A percentile compares a stretch with the other conserved stretches of the same genome.
These are phyloP conservation scores for Hoplodrina blanda DNA, from an alignment of 2,888 invertebrate genomes.

Conservation along the genomic window DNA sequence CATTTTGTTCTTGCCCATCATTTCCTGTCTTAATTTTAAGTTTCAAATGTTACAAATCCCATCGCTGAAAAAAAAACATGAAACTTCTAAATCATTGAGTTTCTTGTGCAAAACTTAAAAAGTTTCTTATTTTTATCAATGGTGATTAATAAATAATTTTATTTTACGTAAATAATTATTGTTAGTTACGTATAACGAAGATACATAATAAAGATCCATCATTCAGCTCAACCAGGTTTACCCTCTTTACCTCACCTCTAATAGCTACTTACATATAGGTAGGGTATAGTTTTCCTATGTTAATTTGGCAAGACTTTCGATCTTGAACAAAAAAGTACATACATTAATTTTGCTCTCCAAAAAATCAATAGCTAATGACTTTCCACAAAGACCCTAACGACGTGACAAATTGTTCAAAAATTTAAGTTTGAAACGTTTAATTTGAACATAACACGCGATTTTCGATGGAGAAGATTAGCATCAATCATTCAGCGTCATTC, in stretches of 20 bases:
- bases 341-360: background rate
- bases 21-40: conserved; percentile 1
- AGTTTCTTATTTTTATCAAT: too few relatives aligned
- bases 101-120: too few relatives aligned
- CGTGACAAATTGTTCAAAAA: conserved; percentile 62
- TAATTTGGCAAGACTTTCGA: background rate
- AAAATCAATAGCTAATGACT: conserved; percentile 48
- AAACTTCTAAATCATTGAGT: too few relatives aligned
- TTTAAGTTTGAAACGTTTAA: conserved; percentile 74
- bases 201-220: background rate
- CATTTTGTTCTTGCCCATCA: conserved; percentile 19
- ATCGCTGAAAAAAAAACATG: too few relatives aligned
- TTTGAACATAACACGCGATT: conserved; percentile 81
- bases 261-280: too few relatives aligned
- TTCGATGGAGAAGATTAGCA: conserved; percentile 82
- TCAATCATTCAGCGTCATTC: conserved; percentile 77
- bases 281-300: too few relatives aligned
- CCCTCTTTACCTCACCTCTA: too few relatives aligned
- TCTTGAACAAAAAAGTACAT: background rate
- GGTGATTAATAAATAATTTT: too few relatives aligned
- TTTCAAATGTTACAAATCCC: background rate
- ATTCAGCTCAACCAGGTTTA: background rate
- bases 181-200: too few relatives aligned
- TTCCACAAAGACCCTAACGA: conserved; percentile 64
- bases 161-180: too few relatives aligned